Percentiles rank a stretch among this genome's conserved stretches.
phyloP scores from a whole-genome alignment of 2,113 vertebrate species.

The Rhabdornis inornatus region DNA sequence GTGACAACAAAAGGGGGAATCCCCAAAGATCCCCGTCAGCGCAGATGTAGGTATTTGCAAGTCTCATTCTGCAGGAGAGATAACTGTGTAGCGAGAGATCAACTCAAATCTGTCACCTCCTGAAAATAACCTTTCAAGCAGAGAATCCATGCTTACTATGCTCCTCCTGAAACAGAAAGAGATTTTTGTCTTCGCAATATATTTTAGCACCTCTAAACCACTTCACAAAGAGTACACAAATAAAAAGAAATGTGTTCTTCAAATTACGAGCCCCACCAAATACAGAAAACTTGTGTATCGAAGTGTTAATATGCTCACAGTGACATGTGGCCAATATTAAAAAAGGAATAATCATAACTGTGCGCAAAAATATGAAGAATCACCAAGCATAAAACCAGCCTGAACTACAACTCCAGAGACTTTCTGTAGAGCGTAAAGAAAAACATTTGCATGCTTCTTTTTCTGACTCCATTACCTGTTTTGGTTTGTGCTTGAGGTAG shows the following conservation, averaged over 20 bases:
- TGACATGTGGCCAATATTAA: background rate
- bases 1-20: rapidly evolving
- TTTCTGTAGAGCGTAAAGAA: background rate
- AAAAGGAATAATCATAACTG: background rate
- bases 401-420: background rate
- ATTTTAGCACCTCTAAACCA: background rate
- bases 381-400: background rate
- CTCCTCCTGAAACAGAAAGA: background rate
- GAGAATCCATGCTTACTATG: background rate
- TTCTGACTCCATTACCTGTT: background rate
- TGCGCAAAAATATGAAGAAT: background rate
- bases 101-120: background rate
- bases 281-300: rapidly evolving
- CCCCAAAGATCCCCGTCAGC: background rate
- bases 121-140: background rate
- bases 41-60: background rate
- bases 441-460: background rate
- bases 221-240: background rate
- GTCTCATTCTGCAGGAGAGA: background rate
- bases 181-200: background rate
- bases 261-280: background rate
- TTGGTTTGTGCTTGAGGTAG: background rate
- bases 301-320: background rate
- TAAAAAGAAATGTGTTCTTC: background rate
- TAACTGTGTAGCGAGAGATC: background rate